phyloP scores from a whole-genome alignment of 2,113 vertebrate genomes.

The Heterochromis multidens region DNA sequence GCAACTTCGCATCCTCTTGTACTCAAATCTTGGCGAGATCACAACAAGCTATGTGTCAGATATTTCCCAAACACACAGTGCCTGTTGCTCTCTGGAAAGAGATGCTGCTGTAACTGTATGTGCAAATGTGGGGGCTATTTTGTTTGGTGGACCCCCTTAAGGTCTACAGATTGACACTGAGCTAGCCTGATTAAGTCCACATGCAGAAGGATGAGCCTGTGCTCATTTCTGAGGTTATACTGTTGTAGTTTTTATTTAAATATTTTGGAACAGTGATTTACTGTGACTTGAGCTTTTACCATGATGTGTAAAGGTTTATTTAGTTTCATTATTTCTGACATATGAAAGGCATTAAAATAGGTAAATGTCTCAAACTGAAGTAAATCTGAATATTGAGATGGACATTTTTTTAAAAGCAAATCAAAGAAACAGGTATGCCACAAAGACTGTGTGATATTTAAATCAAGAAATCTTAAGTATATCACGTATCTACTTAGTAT shows the following conservation, averaged over 20 bases:
- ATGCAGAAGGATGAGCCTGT: not conserved
- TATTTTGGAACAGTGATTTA: not conserved
- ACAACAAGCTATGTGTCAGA: conserved; percentile 22
- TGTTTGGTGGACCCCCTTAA: not conserved
- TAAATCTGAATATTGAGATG: not conserved
- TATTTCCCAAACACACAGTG: conserved; percentile 21
- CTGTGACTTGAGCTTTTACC: not conserved
- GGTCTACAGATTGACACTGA: not conserved
- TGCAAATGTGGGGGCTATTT: not conserved
- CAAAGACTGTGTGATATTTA: not conserved
- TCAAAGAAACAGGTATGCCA: not conserved
- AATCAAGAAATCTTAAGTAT: not conserved
- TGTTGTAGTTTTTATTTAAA: not conserved
- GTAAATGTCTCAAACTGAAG: not conserved
- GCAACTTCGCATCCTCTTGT: not conserved
- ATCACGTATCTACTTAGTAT: not conserved
- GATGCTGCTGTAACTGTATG: not conserved
- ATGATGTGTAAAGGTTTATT: not conserved
- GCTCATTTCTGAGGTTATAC: not conserved
- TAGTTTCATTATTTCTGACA: not conserved
- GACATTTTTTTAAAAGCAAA: not conserved
- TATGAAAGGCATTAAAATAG: not conserved
- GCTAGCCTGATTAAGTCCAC: not conserved
- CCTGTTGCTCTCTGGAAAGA: conserved; percentile 29
- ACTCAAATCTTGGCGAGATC: conserved; percentile 14